A percentile compares a stretch with the other conserved stretches of the same genome.
Conservation (phyloP, 2,888 invertebrate genomes). For the Dynastes tityus region DNA sequence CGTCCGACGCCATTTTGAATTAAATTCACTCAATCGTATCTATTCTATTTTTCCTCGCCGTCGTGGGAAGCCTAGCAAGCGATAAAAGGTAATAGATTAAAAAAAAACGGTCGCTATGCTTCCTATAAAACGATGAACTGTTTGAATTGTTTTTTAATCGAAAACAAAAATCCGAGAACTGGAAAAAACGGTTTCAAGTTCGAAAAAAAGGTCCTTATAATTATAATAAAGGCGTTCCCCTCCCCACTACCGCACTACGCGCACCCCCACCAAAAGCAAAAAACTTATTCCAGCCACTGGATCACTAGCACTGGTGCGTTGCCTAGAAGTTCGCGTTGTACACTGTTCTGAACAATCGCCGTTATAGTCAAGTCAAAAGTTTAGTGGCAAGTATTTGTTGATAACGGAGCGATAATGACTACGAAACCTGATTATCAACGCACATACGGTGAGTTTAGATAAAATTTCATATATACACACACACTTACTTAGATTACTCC, state of each 20-base stretch:
- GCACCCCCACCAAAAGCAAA: constrained; percentile 51
- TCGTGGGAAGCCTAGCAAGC: background rate
- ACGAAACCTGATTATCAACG: constrained; percentile 69
- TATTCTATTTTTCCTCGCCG: constrained; percentile 23
- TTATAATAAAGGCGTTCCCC: constrained; percentile 62
- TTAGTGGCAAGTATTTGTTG: constrained; percentile 53
- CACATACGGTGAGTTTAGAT: constrained; percentile 68
- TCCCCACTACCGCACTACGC: constrained; percentile 58
- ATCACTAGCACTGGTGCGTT: constrained; percentile 38
- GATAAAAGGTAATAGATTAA: background rate
- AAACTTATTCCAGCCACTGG: constrained; percentile 36
- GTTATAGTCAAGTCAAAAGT: constrained; percentile 48
- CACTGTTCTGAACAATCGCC: constrained; percentile 50
- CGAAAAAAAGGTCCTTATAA: constrained; percentile 49
- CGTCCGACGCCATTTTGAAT: constrained; percentile 42
- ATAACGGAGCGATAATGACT: constrained; percentile 65
- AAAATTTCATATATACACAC: constrained; percentile 60
- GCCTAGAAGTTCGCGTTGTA: constrained; percentile 49
- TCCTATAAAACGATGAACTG: background rate
- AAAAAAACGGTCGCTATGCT: background rate
- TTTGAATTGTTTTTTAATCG: background rate
- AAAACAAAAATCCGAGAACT: background rate
- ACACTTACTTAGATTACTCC: constrained; percentile 65
- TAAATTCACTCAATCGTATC: constrained; percentile 38
- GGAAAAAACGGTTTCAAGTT: constrained; percentile 1